These are phyloP conservation scores for Apis cerana DNA, from an alignment of 1,140 invertebrate genomes.

Conservation along the genomic window DNA sequence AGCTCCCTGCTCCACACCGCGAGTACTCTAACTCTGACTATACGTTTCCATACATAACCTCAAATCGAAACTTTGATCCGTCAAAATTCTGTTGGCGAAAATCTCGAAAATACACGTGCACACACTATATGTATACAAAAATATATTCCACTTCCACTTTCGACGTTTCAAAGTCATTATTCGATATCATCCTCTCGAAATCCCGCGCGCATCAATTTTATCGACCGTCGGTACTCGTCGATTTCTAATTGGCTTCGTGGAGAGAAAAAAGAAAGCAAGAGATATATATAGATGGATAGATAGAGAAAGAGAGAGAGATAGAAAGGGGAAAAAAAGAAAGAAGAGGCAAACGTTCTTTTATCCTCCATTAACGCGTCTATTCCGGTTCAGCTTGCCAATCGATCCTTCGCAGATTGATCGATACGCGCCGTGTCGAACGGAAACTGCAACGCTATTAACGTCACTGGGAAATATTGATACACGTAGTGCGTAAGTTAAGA, in stretches of 20 bases:
- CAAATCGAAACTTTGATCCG: too few relatives aligned
- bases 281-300: too few relatives aligned
- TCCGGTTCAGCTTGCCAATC: background rate
- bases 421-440: background rate
- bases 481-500: background rate
- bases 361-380: background rate
- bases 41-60: too few relatives aligned
- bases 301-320: too few relatives aligned
- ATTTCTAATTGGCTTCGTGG: background rate
- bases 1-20: background rate
- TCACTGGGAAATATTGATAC: background rate
- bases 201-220: background rate
- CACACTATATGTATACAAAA: too few relatives aligned
- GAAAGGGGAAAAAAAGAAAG: background rate
- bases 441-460: slow-evolving; percentile 17
- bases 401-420: slow-evolving; percentile 5
- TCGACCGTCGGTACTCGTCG: background rate
- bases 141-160: too few relatives aligned
- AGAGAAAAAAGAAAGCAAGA: background rate
- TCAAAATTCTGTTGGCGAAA: too few relatives aligned
- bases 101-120: too few relatives aligned
- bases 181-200: too few relatives aligned
- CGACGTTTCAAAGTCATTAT: background rate
- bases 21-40: too few relatives aligned
- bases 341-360: slow-evolving; percentile 1